These are phyloP conservation scores for Chiloscyllium plagiosum DNA, from an alignment of 2,113 vertebrate species.

Conservation along the genomic window DNA sequence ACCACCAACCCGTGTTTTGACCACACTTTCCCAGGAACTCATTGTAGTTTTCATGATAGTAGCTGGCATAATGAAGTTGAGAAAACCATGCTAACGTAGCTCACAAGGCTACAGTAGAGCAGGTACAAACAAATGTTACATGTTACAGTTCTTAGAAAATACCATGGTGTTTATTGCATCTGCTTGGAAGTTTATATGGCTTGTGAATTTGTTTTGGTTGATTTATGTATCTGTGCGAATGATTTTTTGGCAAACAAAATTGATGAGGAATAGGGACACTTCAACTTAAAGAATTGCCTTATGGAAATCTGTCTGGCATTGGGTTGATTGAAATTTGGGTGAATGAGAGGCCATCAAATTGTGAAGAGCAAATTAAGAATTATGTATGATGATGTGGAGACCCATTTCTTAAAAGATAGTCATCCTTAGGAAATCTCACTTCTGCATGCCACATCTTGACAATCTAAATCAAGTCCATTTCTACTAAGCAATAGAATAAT, in stretches of 20 bases:
- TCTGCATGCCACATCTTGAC: background rate
- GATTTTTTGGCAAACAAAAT: background rate
- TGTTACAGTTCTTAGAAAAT: background rate
- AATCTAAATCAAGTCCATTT: background rate
- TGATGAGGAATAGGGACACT: background rate
- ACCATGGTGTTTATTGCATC: background rate
- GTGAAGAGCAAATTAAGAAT: background rate
- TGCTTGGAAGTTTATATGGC: background rate
- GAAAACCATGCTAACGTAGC: background rate
- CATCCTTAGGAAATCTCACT: background rate
- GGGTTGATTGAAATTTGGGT: background rate
- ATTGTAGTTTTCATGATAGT: background rate
- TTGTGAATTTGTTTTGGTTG: background rate
- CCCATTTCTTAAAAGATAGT: background rate
- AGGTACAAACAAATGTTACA: background rate
- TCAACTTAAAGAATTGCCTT: background rate
- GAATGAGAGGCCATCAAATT: background rate
- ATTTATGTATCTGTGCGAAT: background rate
- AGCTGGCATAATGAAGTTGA: background rate
- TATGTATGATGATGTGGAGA: background rate
- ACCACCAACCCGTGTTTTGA: background rate
- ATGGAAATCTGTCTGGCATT: background rate
- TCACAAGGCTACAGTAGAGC: background rate
- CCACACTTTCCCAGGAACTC: background rate
- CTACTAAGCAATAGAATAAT: background rate